Evolutionary conservation across 2,113 vertebrate species (phyloP).

Genomic region (Anguilla rostrata): DNA sequence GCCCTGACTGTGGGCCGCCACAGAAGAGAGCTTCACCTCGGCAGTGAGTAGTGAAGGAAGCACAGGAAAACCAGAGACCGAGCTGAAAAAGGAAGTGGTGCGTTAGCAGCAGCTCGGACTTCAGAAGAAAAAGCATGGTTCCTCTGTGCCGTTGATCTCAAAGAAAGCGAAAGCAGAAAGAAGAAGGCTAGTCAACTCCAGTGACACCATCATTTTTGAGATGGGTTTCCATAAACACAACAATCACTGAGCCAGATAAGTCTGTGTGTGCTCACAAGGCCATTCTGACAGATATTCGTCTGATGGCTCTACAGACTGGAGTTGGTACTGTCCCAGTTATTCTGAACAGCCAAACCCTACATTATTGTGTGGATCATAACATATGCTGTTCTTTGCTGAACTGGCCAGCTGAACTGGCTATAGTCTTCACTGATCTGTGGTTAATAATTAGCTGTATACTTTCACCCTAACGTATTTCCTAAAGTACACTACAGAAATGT

Average conservation of each 20-base stretch:
- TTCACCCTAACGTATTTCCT: not conserved
- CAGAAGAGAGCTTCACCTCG: not conserved
- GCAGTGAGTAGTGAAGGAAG: not conserved
- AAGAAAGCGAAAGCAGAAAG: not conserved
- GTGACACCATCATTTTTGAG: too few relatives aligned
- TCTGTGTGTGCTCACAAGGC: not conserved
- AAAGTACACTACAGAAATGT: too few relatives aligned
- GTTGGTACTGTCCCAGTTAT: not conserved
- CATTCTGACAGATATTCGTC: not conserved
- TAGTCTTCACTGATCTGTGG: not conserved
- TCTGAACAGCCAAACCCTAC: not conserved
- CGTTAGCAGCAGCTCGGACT: too few relatives aligned
- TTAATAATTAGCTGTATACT: not conserved
- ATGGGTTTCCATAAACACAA: too few relatives aligned
- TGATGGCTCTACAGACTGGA: not conserved
- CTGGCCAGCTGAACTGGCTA: not conserved
- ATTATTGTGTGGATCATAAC: not conserved
- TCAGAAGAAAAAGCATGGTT: not conserved
- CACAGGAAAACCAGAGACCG: not conserved
- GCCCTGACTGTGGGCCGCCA: not conserved
- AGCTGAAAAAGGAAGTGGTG: not conserved
- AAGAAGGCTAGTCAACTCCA: too few relatives aligned
- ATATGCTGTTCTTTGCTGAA: not conserved
- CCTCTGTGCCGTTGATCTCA: not conserved
- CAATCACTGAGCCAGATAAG: too few relatives aligned